Evolutionary conservation across 2,797 vertebrate species (phyloP).

Genomic region (Hapalemur alaotrensis): DNA sequence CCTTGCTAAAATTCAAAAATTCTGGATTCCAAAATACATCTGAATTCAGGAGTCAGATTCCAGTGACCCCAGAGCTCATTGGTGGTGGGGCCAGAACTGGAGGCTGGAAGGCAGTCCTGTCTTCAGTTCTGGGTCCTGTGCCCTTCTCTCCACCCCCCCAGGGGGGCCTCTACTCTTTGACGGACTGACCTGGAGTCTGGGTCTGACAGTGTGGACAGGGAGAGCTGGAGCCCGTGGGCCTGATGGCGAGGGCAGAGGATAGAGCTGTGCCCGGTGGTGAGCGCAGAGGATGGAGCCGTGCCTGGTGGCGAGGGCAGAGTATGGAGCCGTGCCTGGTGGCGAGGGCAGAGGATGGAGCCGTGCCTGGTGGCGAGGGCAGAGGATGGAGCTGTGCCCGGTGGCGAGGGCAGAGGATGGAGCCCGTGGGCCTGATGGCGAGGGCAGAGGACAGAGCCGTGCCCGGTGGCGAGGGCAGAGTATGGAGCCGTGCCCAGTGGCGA

Average conservation of each 20-base stretch:
- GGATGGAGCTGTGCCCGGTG: too few species aligned
- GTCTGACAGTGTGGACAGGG: neutral
- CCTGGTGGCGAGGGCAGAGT: too few species aligned
- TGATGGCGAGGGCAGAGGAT: neutral
- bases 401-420: too few species aligned
- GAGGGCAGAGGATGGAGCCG: too few species aligned
- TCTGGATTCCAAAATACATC: neutral
- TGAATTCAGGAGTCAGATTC: neutral
- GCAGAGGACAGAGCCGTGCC: too few species aligned
- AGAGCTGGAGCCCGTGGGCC: neutral
- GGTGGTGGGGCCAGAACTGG: neutral
- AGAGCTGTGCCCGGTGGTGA: too few species aligned
- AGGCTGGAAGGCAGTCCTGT: neutral
- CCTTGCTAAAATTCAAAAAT: neutral
- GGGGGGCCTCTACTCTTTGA: neutral
- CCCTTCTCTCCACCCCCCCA: fast-evolving
- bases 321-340: too few species aligned
- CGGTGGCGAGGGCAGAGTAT: too few species aligned
- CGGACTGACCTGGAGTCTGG: neutral
- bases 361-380: too few species aligned
- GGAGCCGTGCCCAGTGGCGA: too few species aligned
- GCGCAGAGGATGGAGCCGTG: too few species aligned
- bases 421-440: too few species aligned
- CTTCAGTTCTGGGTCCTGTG: neutral
- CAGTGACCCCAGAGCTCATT: neutral